Evolutionary conservation across 2,113 vertebrate species (phyloP).

Genomic region (Eptatretus burgeri): DNA sequence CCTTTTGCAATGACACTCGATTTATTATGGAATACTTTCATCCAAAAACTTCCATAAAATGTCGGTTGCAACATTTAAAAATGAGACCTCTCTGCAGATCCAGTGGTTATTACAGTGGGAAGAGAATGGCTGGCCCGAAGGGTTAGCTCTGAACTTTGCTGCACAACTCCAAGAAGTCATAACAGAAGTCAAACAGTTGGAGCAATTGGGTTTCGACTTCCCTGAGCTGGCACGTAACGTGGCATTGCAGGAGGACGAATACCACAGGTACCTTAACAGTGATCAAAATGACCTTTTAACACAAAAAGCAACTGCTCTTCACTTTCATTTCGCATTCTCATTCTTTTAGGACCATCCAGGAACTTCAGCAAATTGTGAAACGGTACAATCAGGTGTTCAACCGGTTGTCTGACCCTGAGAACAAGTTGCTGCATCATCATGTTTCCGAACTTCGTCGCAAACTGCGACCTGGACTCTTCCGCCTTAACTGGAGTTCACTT

Average conservation of each 20-base stretch:
- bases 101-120: too few relatives aligned
- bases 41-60: too few relatives aligned
- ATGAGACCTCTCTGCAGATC: too few relatives aligned
- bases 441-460: conserved; percentile 21
- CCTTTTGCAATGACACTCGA: too few relatives aligned
- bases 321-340: background rate
- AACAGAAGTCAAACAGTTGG: conserved; percentile 35
- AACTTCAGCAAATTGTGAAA: background rate
- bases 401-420: conserved; percentile 27
- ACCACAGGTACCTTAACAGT: conserved; percentile 22
- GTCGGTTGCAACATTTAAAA: too few relatives aligned
- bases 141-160: conserved; percentile 28
- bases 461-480: conserved; percentile 28
- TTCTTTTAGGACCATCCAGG: background rate
- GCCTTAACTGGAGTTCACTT: conserved; percentile 46
- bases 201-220: conserved; percentile 26
- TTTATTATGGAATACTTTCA: too few relatives aligned
- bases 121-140: too few relatives aligned
- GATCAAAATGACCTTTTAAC: background rate
- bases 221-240: conserved; percentile 27
- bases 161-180: conserved; percentile 34
- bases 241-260: conserved; percentile 35
- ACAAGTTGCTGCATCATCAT: conserved; percentile 23
- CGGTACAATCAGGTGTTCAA: conserved; percentile 14
- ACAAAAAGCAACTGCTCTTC: too few relatives aligned